phyloP scores from a whole-genome alignment of 2,113 vertebrate genomes.

The Lipotes vexillifer region DNA sequence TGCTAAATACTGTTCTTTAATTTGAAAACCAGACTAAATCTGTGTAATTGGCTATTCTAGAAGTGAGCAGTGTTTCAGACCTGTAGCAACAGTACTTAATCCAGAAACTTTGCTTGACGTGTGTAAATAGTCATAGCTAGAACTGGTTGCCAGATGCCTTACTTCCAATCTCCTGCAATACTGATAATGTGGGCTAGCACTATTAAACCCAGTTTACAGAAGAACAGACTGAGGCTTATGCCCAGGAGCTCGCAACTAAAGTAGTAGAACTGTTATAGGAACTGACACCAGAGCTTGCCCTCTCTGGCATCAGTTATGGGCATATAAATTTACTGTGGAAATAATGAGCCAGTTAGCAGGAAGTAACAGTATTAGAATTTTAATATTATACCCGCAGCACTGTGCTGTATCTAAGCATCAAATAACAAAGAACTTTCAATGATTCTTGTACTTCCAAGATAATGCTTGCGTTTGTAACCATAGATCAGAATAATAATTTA shows the following conservation, averaged over 20 bases:
- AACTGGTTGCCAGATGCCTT: background rate
- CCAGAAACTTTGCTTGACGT: background rate
- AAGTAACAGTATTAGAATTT: conserved; percentile 12
- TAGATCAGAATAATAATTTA: background rate
- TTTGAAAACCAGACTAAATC: conserved; percentile 5
- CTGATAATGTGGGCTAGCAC: background rate
- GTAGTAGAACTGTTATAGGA: background rate
- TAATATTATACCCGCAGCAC: background rate
- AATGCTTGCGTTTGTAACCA: background rate
- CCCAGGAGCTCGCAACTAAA: background rate
- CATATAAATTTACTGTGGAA: conserved; percentile 1
- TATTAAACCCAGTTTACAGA: background rate
- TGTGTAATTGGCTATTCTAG: background rate
- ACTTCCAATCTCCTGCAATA: background rate
- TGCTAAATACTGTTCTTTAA: background rate
- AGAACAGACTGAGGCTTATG: background rate
- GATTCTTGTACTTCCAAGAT: background rate
- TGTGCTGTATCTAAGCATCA: background rate
- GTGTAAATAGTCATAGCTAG: background rate
- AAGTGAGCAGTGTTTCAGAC: conserved; percentile 16
- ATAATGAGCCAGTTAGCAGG: background rate
- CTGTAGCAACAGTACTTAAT: background rate
- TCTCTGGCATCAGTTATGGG: background rate
- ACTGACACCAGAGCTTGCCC: background rate
- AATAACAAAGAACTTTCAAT: background rate